These are phyloP conservation scores for Anoncus sp. DNA, from an alignment of 2,888 invertebrate genomes.

Conservation along the genomic window DNA sequence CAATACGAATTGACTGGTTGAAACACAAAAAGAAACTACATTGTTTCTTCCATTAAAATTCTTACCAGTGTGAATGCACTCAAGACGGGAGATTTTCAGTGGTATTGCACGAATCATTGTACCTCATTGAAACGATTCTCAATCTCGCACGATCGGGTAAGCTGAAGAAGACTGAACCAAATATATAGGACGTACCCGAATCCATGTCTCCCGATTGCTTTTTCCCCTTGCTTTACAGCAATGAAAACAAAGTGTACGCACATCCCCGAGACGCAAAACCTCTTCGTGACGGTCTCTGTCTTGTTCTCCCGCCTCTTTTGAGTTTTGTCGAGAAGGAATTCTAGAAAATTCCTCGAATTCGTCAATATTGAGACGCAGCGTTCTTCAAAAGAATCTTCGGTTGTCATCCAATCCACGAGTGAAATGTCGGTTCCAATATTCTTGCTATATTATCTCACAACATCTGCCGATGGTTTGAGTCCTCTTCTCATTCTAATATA, in stretches of 20 bases:
- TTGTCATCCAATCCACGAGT: conserved; percentile 4
- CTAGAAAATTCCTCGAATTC: conserved; percentile 64
- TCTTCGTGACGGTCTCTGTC: conserved; percentile 34
- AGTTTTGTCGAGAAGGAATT: conserved; percentile 16
- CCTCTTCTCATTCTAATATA: neutral
- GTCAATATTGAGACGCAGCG: conserved; percentile 49
- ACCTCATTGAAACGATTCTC: conserved; percentile 69
- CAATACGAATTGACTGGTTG: neutral
- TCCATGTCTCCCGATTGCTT: conserved; percentile 73
- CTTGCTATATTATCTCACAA: conserved; percentile 24
- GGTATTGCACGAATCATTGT: neutral
- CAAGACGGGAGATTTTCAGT: neutral
- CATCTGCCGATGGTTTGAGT: neutral
- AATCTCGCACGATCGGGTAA: conserved; percentile 70
- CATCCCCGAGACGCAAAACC: conserved; percentile 49
- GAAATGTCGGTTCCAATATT: conserved; percentile 46
- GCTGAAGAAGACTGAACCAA: conserved; percentile 56
- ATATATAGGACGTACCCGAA: conserved; percentile 52
- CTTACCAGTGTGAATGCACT: neutral
- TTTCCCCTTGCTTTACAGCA: conserved; percentile 56
- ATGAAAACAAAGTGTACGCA: conserved; percentile 33
- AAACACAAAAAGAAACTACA: neutral
- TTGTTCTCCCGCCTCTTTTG: conserved; percentile 21
- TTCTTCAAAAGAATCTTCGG: conserved; percentile 35
- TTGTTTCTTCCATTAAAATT: neutral